Evolutionary conservation across 2,797 vertebrate genomes (phyloP), one percentile per base, ranked within the genome.

Genomic region (Vultur gryphus): DNA sequence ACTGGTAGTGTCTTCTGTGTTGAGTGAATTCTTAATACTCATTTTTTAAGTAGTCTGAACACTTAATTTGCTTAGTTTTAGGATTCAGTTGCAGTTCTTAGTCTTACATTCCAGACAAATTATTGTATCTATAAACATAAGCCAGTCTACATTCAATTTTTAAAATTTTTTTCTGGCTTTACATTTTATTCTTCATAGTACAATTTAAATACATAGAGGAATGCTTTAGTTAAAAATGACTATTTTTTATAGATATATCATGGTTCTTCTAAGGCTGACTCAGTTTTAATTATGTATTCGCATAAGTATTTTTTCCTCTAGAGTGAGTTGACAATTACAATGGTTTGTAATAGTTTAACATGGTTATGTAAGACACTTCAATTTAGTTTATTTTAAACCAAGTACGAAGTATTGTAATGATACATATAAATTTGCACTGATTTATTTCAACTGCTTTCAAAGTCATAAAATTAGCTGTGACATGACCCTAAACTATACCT

Each of bases 131-230:
- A 43, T 24, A 83, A 86, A 49, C 12, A 43, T 33, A 80, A 77
- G 11, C 8, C 4, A 76, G 43, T 54, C 35, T 79, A 41, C 8
- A 28, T 0, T n/a, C 6, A 31, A 2, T 11, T 16, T 8, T 15
- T 26, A 51, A 10, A 10, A 37, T 37, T 37, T 67, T 39, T 24
- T 10, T 4, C 17, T 41, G 18, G 20, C 8, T 82, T 87, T 52
- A 31, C 4, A 11, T 72, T 82, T 82, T 62, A 18, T 64, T 67
- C 33, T 41, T 72, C 46, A 46, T 19, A 85, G 13, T 35, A 48
- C 17, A 54, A 70, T 62, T 66, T 70, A 54, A 84, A 64, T 25
- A 80, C 3, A 52, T 35, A 35, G 3, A 71, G 24, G 11, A 85
- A 91, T 20, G 5, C 20, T 41, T 69, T 41, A 49, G 21, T 58